Evolutionary conservation across 2,797 vertebrate species (phyloP).

Genomic region (Dendrocincla tyrannina): DNA sequence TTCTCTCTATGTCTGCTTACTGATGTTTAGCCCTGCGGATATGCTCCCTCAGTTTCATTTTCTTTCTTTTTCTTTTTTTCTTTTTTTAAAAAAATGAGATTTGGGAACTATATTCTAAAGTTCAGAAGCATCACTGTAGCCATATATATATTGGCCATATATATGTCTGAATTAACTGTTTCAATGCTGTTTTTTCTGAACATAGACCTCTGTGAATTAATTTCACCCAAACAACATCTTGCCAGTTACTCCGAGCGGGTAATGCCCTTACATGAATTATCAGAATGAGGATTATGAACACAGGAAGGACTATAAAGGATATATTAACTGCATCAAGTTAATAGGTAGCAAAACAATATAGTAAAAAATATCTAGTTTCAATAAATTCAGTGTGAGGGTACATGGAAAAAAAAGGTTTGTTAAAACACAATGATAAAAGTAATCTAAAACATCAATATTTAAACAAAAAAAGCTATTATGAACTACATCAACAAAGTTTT

Average conservation of each 20-base stretch:
- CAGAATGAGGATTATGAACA: neutral
- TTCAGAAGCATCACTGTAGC: slow-evolving; percentile 3
- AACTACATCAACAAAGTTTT: neutral
- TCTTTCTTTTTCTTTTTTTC: no score
- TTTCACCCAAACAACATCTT: neutral
- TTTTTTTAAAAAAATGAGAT: neutral
- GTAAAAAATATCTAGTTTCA: neutral
- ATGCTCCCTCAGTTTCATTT: neutral
- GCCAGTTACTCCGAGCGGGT: neutral
- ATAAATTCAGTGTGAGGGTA: neutral
- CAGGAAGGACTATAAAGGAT: neutral
- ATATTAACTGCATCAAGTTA: neutral
- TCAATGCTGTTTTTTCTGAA: neutral
- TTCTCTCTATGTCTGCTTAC: slow-evolving; percentile 1
- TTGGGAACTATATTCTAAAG: neutral
- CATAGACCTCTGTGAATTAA: neutral
- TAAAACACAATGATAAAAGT: neutral
- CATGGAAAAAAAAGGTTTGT: neutral
- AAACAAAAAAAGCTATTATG: neutral
- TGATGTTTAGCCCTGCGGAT: slow-evolving; percentile 32
- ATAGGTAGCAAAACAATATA: neutral
- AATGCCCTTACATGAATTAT: neutral
- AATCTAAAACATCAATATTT: neutral
- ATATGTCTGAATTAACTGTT: neutral
- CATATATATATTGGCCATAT: neutral